A percentile compares a stretch with the other conserved stretches of the same genome.
Evolutionary conservation across 2,888 invertebrate species (phyloP).

Genomic region (Prenolepis imparis): DNA sequence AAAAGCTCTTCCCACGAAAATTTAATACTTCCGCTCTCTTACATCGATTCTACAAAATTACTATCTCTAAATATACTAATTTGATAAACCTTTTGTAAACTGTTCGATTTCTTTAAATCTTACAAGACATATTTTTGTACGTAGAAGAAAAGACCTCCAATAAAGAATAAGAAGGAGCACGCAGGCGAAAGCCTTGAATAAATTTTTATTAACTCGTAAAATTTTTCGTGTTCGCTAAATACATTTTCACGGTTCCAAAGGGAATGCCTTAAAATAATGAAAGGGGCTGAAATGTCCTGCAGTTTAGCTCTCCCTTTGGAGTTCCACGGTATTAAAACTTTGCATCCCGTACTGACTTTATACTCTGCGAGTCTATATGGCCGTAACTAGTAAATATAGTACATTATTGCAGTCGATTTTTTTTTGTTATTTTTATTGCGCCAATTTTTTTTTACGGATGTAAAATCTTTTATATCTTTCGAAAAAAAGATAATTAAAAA

Average conservation of each 20-base stretch:
- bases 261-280: constrained; percentile 42
- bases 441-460: neutral
- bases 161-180: neutral
- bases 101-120: neutral
- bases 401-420: neutral
- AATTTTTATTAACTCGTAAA: constrained; percentile 46
- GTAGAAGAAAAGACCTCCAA: neutral
- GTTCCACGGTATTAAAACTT: constrained; percentile 38
- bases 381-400: constrained; percentile 35
- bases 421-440: neutral
- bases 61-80: constrained; percentile 12
- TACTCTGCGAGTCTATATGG: neutral
- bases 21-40: constrained; percentile 6
- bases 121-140: neutral
- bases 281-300: constrained; percentile 24
- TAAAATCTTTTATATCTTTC: neutral
- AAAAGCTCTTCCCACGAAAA: constrained; percentile 17
- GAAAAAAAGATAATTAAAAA: constrained; percentile 2
- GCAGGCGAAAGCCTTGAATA: neutral
- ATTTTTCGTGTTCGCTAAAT: constrained; percentile 48
- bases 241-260: constrained; percentile 28
- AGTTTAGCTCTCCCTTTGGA: constrained; percentile 46
- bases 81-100: neutral
- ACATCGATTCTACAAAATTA: neutral
- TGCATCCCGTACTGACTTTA: constrained; percentile 24